phyloP scores from a whole-genome alignment of 1,140 invertebrate genomes.

The Paracyclopina nana region DNA sequence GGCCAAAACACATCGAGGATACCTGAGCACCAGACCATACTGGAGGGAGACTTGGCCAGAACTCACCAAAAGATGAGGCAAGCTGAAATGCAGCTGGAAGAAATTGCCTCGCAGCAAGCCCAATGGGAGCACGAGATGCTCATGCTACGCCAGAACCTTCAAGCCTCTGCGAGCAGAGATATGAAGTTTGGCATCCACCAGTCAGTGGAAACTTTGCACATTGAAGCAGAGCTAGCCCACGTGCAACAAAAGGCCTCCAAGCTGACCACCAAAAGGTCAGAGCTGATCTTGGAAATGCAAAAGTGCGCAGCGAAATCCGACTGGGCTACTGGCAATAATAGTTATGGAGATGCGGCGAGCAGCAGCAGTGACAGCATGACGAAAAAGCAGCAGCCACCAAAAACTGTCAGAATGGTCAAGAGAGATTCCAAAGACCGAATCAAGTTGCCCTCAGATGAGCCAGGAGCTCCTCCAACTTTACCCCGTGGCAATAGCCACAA shows the following conservation, averaged over 20 bases:
- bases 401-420: slow-evolving; percentile 81
- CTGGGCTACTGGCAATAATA: too few species aligned
- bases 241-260: slow-evolving; percentile 65
- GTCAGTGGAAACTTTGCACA: slow-evolving; percentile 23
- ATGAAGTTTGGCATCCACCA: slow-evolving; percentile 9
- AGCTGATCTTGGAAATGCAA: too few species aligned
- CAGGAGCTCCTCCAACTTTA: not conserved
- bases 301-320: too few species aligned
- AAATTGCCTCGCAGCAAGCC: slow-evolving; percentile 68
- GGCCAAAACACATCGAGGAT: too few species aligned
- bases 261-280: too few species aligned
- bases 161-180: slow-evolving; percentile 32
- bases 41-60: too few species aligned
- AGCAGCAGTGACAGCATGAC: too few species aligned
- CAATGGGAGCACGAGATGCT: slow-evolving; percentile 66
- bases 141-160: slow-evolving; percentile 57
- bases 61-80: too few species aligned
- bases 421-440: slow-evolving; percentile 60
- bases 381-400: too few species aligned
- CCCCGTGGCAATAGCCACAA: slow-evolving; percentile 6
- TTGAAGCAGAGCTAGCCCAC: slow-evolving; percentile 54
- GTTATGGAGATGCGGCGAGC: too few species aligned
- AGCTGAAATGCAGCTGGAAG: slow-evolving; percentile 65
- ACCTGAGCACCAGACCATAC: too few species aligned
- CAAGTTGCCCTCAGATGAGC: too few species aligned